Percentiles rank a stretch among this genome's conserved stretches.
phyloP scores from a whole-genome alignment of 2,888 invertebrate species.

The Cantharis lateralis region DNA sequence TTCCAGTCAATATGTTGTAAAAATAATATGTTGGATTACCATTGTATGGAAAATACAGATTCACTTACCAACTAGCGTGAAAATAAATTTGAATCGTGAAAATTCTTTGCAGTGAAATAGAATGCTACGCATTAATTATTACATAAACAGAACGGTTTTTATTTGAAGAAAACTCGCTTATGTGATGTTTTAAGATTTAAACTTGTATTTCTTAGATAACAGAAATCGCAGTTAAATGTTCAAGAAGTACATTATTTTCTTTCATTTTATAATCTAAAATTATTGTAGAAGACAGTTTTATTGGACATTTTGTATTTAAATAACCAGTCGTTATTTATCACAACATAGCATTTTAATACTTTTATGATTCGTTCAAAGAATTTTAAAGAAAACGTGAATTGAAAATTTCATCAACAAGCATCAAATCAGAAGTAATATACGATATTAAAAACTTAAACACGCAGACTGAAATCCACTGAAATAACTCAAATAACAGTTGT shows the following conservation, averaged over 20 bases:
- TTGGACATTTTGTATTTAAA: not conserved
- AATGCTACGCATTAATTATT: too few relatives aligned
- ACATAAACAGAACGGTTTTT: too few relatives aligned
- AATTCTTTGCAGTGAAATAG: too few relatives aligned
- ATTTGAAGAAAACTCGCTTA: not conserved
- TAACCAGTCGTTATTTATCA: not conserved
- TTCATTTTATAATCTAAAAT: not conserved
- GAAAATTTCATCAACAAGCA: not conserved
- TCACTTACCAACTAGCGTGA: too few relatives aligned
- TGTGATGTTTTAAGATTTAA: not conserved
- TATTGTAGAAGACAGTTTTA: not conserved
- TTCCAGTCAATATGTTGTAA: too few relatives aligned
- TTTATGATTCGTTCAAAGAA: not conserved
- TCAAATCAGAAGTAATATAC: not conserved
- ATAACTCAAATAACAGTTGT: not conserved
- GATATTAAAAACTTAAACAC: not conserved
- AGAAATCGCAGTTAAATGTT: not conserved
- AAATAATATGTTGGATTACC: too few relatives aligned
- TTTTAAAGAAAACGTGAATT: not conserved
- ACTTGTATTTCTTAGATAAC: not conserved
- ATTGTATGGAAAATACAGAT: too few relatives aligned
- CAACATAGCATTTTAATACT: not conserved
- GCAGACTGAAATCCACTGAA: not conserved
- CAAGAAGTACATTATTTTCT: not conserved
- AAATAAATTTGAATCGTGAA: too few relatives aligned